These are phyloP conservation scores for Melanerpes formicivorus DNA, from an alignment of 2,113 vertebrate species.

Conservation along the genomic window DNA sequence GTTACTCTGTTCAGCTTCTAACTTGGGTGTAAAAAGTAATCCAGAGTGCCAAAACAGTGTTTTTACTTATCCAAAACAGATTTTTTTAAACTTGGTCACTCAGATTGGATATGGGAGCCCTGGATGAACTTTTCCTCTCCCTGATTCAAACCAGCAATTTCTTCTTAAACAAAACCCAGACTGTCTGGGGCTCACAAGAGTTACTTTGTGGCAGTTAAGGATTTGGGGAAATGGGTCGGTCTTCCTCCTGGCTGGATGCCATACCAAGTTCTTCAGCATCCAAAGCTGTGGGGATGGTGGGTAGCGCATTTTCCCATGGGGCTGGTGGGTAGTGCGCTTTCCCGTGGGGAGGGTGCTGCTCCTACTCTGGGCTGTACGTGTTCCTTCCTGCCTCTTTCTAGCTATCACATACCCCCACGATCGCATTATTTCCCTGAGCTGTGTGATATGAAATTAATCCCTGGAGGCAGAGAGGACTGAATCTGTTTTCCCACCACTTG, in stretches of 20 bases:
- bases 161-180: constrained; percentile 33
- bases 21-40: constrained; percentile 54
- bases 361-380: neutral
- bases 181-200: constrained; percentile 24
- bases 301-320: neutral
- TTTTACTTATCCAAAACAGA: constrained; percentile 26
- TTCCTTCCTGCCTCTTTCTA: constrained; percentile 17
- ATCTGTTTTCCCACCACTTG: constrained; percentile 19
- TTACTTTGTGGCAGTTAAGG: constrained; percentile 35
- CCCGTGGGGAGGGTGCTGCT: neutral
- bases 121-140: constrained; percentile 44
- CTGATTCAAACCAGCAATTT: constrained; percentile 41
- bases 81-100: constrained; percentile 20
- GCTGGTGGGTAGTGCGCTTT: neutral
- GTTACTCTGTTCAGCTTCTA: constrained; percentile 26
- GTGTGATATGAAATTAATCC: neutral
- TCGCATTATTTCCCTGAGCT: neutral
- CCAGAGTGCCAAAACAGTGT: constrained; percentile 13
- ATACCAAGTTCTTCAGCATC: neutral
- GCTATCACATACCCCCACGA: neutral
- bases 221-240: constrained; percentile 43
- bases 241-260: constrained; percentile 4
- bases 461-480: neutral
- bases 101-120: neutral
- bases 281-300: neutral